These are phyloP conservation scores for Indicator indicator DNA, from an alignment of 2,113 vertebrate genomes.

Conservation along the genomic window DNA sequence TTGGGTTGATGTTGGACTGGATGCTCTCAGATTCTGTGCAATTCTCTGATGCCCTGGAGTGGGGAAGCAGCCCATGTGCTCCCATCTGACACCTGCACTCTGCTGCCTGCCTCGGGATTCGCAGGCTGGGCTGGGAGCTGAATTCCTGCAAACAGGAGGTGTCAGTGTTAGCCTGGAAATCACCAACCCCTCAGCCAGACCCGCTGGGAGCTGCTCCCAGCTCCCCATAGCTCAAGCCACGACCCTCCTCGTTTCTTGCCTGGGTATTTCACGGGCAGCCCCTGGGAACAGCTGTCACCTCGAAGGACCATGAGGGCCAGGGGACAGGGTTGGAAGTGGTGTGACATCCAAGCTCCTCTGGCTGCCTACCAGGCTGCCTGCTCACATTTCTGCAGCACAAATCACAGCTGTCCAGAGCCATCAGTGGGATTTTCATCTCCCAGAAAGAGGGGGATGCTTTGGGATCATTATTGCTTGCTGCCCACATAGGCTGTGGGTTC, in stretches of 20 bases:
- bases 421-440: neutral
- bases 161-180: constrained; percentile 48
- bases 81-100: neutral
- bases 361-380: neutral
- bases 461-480: neutral
- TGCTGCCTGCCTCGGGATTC: neutral
- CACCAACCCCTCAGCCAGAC: neutral
- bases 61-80: neutral
- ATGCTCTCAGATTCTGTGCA: no score
- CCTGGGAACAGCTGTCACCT: neutral
- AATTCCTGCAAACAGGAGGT: constrained; percentile 2
- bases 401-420: neutral
- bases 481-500: fast-evolving
- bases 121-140: fast-evolving
- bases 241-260: neutral
- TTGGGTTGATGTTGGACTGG: no score
- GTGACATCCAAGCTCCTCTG: neutral
- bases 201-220: neutral
- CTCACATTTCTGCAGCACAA: neutral
- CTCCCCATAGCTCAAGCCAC: neutral
- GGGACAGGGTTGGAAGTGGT: neutral
- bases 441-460: neutral
- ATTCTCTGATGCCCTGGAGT: neutral
- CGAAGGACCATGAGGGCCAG: neutral
- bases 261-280: neutral